Conservation (phyloP, 1,140 invertebrate genomes). For the Bactericera cockerelli region DNA sequence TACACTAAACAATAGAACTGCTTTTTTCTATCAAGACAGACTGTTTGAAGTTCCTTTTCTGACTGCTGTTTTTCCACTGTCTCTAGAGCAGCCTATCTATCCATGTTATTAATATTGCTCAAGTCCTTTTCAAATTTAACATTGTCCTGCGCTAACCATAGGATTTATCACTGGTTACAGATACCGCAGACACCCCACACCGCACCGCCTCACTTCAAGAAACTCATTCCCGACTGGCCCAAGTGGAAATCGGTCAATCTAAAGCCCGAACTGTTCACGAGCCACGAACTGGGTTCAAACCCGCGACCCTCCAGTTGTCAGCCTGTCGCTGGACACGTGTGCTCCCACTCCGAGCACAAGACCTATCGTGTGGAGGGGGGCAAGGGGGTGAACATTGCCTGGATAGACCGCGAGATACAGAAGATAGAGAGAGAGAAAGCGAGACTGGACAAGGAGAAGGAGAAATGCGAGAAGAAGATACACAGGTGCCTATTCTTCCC, state of each 20-base stretch:
- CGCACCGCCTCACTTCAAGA: slow-evolving; percentile 30
- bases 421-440: slow-evolving; percentile 45
- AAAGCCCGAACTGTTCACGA: background rate
- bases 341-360: background rate
- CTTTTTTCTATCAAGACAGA: no score
- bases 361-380: background rate
- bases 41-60: no score
- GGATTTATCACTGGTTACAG: no score
- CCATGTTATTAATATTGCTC: no score
- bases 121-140: no score
- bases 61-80: no score
- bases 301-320: background rate
- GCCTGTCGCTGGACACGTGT: background rate
- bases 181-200: slow-evolving; percentile 15
- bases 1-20: no score
- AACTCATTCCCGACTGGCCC: slow-evolving; percentile 52
- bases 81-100: no score
- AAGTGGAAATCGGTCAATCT: slow-evolving; percentile 36
- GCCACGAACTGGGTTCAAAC: background rate
- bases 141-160: no score
- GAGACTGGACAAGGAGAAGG: slow-evolving; percentile 39
- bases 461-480: slow-evolving; percentile 43
- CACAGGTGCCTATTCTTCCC: slow-evolving; percentile 30
- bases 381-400: slow-evolving; percentile 33
- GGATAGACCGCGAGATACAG: slow-evolving; percentile 40